These are phyloP conservation scores for Hipposideros armiger DNA, from an alignment of 2,113 vertebrate genomes.

Conservation along the genomic window DNA sequence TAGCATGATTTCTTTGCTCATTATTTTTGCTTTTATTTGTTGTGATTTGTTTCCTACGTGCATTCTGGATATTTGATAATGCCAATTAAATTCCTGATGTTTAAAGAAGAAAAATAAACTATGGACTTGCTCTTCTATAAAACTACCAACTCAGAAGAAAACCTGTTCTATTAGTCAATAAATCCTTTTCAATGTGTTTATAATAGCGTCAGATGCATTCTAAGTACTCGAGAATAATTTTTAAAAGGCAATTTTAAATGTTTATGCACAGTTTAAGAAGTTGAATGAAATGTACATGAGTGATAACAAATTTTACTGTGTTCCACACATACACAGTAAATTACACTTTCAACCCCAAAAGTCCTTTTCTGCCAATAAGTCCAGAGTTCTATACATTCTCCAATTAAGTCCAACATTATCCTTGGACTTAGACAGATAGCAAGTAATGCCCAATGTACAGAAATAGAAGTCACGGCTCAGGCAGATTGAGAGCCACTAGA, in stretches of 20 bases:
- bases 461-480: constrained; percentile 27
- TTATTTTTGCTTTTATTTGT: background rate
- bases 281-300: background rate
- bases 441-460: constrained; percentile 42
- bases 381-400: constrained; percentile 21
- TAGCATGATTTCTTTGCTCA: background rate
- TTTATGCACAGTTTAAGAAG: constrained; percentile 45
- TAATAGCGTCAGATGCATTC: background rate
- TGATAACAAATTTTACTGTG: background rate
- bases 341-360: background rate
- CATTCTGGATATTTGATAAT: background rate
- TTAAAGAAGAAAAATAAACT: background rate
- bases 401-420: constrained; percentile 10
- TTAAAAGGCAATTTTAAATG: background rate
- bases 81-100: background rate
- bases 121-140: background rate
- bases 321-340: background rate
- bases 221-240: background rate
- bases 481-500: background rate
- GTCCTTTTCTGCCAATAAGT: constrained; percentile 10
- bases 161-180: background rate
- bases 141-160: background rate
- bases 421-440: background rate
- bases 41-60: background rate
- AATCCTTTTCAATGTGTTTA: background rate